phyloP scores from a whole-genome alignment of 2,113 vertebrate genomes.

The Casuarius casuarius region DNA sequence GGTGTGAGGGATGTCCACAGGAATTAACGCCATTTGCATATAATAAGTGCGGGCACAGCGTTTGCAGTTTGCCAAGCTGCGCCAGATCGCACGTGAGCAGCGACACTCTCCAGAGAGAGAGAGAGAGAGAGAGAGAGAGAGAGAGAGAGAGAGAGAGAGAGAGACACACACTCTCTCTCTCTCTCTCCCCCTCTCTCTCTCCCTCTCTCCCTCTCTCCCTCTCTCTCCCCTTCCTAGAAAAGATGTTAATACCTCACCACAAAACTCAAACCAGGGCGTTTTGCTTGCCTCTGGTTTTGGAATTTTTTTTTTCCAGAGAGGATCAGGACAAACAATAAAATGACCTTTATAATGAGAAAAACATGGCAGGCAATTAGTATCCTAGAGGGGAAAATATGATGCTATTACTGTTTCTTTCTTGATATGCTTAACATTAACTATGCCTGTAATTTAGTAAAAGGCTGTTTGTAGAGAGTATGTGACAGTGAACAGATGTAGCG shows the following conservation, averaged over 20 bases:
- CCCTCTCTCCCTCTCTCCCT: too few relatives aligned
- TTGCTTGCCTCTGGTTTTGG: not conserved
- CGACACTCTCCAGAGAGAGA: not conserved
- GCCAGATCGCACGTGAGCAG: not conserved
- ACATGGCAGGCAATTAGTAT: slow-evolving; percentile 31
- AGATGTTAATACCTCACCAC: not conserved
- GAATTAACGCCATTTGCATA: slow-evolving; percentile 42
- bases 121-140: too few relatives aligned
- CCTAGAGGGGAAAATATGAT: slow-evolving; percentile 36
- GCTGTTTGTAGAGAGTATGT: slow-evolving; percentile 29
- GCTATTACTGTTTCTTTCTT: slow-evolving; percentile 14
- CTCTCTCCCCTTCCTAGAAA: not conserved
- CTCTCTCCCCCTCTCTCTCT: too few relatives aligned
- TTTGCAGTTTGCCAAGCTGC: not conserved
- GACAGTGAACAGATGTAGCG: slow-evolving; percentile 41
- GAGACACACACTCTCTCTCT: too few relatives aligned
- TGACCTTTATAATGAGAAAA: slow-evolving; percentile 37
- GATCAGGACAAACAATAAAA: not conserved
- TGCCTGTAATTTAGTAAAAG: slow-evolving; percentile 35
- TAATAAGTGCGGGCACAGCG: not conserved
- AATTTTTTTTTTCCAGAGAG: not conserved
- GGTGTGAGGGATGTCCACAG: slow-evolving; percentile 38
- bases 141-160: too few relatives aligned
- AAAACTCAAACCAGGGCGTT: not conserved
- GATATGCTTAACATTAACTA: slow-evolving; percentile 51